Percentiles rank a stretch among this genome's conserved stretches.
Evolutionary conservation across 2,888 invertebrate genomes (phyloP).

Genomic region (Patella depressa): DNA sequence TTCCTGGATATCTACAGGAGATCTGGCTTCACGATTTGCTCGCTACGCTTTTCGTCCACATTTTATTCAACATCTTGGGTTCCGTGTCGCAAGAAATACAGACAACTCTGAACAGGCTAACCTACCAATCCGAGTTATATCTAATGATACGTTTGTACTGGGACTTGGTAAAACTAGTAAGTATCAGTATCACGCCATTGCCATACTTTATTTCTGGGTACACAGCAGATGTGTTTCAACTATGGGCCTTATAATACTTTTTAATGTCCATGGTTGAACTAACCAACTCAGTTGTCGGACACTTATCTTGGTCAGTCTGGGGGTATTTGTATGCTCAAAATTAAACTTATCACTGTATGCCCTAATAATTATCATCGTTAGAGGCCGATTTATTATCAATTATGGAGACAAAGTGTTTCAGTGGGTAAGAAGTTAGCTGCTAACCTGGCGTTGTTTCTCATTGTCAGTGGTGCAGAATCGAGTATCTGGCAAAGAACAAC

Average conservation of each 20-base stretch:
- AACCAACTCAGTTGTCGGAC: too few species aligned
- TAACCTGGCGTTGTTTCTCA: too few species aligned
- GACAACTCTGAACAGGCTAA: slow-evolving; percentile 28
- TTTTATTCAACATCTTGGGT: slow-evolving; percentile 69
- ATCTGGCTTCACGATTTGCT: slow-evolving; percentile 67
- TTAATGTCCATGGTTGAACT: not conserved
- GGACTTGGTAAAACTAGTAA: slow-evolving; percentile 54
- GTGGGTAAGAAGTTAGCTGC: too few species aligned
- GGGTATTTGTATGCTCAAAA: too few species aligned
- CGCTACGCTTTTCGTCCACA: slow-evolving; percentile 68
- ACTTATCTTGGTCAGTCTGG: too few species aligned
- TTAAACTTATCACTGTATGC: too few species aligned
- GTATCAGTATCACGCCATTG: slow-evolving; percentile 6
- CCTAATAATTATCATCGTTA: too few species aligned
- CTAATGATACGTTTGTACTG: slow-evolving; percentile 54
- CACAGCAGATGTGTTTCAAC: not conserved
- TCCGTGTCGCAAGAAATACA: slow-evolving; percentile 59
- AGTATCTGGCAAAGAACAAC: too few species aligned
- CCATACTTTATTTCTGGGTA: not conserved
- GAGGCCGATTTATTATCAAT: too few species aligned
- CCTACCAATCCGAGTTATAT: slow-evolving; percentile 54
- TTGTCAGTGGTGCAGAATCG: too few species aligned
- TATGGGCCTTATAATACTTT: not conserved
- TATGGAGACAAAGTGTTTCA: too few species aligned
- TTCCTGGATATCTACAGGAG: slow-evolving; percentile 69